Conservation (phyloP, 2,797 vertebrate species). For the Tokudaia muenninki region DNA sequence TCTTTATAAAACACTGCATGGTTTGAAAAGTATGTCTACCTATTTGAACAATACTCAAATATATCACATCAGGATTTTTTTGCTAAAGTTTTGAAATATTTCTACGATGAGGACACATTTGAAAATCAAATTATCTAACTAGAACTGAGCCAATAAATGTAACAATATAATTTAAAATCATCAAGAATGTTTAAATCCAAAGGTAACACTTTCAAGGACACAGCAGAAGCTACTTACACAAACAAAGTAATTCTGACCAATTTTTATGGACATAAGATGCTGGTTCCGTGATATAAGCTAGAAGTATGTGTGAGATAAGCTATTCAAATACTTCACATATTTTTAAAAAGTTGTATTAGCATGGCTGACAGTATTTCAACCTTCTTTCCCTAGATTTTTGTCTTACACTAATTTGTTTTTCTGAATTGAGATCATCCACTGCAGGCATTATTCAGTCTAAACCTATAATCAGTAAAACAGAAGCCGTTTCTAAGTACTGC, state of each 20-base stretch:
- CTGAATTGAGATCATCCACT: neutral
- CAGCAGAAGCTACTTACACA: rapidly evolving
- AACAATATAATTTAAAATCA: neutral
- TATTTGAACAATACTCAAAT: neutral
- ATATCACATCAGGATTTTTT: neutral
- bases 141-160: neutral
- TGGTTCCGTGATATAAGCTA: neutral
- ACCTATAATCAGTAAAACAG: neutral
- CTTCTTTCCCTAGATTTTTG: neutral
- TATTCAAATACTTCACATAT: neutral
- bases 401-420: neutral
- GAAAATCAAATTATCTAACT: neutral
- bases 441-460: neutral
- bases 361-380: neutral
- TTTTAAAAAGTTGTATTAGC: neutral
- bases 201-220: neutral
- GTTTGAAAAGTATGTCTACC: neutral
- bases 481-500: neutral
- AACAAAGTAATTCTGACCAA: neutral
- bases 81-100: neutral
- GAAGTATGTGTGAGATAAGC: neutral
- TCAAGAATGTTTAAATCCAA: neutral
- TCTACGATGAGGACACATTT: neutral
- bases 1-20: neutral
- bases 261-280: neutral